Percentiles rank a stretch among this genome's conserved stretches.
Conservation (phyloP, 2,797 vertebrate genomes). For the Fistularia tabacaria region DNA sequence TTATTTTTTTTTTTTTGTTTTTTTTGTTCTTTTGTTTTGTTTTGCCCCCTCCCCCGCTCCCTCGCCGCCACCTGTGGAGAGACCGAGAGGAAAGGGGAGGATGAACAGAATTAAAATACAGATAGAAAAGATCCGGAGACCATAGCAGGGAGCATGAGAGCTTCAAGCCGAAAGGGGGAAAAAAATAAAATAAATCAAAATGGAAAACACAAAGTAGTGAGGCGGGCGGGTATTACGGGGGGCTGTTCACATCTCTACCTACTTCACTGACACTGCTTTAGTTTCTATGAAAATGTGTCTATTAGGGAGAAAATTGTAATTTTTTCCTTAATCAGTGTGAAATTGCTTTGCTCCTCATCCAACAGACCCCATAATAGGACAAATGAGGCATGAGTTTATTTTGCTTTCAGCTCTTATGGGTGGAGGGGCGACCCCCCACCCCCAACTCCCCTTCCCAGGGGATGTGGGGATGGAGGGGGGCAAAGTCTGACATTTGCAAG, state of each 20-base stretch:
- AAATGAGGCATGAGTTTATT: constrained; percentile 27
- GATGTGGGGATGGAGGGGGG: constrained; percentile 23
- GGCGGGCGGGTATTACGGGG: not conserved
- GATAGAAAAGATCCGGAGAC: constrained; percentile 31
- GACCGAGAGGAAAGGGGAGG: constrained; percentile 9
- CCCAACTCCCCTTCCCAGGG: no score
- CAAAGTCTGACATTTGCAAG: constrained; percentile 52
- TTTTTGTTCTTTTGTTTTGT: constrained; percentile 1
- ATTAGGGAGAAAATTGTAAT: no score
- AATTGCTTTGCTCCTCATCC: no score
- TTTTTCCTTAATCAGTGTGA: no score
- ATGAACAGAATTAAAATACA: constrained; percentile 43
- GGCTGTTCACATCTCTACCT: no score
- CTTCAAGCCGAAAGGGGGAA: constrained; percentile 21
- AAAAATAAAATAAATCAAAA: constrained; percentile 37
- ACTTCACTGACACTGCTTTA: constrained; percentile 4
- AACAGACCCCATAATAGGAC: constrained; percentile 20
- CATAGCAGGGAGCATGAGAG: constrained; percentile 4
- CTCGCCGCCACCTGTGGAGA: constrained; percentile 38
- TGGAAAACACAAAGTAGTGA: constrained; percentile 27
- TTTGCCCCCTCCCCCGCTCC: no score
- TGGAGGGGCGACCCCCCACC: constrained; percentile 10
- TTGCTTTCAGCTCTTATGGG: constrained; percentile 17
- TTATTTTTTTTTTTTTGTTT: constrained; percentile 19
- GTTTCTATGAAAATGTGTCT: not conserved